Conservation (phyloP, 2,113 vertebrate genomes). For the Bufo gargarizans region DNA sequence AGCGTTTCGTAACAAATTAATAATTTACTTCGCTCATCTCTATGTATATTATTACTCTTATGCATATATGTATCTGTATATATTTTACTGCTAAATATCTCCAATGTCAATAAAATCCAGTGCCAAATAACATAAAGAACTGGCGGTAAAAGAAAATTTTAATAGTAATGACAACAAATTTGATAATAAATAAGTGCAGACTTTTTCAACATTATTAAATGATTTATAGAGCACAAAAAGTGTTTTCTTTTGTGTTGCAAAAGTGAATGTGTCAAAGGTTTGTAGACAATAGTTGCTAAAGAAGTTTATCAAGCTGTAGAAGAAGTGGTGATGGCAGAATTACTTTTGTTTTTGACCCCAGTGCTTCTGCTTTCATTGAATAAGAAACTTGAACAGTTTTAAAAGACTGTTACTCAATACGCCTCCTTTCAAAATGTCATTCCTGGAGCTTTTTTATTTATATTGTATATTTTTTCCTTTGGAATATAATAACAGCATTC, state of each 20-base stretch:
- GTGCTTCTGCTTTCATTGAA: background rate
- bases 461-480: conserved; percentile 41
- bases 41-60: no score
- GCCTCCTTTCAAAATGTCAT: conserved; percentile 56
- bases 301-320: conserved; percentile 36
- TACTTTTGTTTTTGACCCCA: conserved; percentile 46
- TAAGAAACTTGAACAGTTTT: conserved; percentile 37
- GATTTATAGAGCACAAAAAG: background rate
- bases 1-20: no score
- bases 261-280: background rate
- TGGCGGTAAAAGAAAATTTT: no score
- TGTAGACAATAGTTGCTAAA: background rate
- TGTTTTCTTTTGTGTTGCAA: background rate
- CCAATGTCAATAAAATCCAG: no score
- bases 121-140: no score
- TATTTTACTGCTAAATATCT: no score
- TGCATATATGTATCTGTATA: no score
- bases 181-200: background rate
- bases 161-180: no score
- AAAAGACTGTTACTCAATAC: conserved; percentile 34
- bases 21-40: no score
- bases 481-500: conserved; percentile 49
- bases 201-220: background rate
- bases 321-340: conserved; percentile 11
- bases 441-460: background rate